Evolutionary conservation across 1,140 invertebrate species (phyloP).

Genomic region (Aethina tumida): DNA sequence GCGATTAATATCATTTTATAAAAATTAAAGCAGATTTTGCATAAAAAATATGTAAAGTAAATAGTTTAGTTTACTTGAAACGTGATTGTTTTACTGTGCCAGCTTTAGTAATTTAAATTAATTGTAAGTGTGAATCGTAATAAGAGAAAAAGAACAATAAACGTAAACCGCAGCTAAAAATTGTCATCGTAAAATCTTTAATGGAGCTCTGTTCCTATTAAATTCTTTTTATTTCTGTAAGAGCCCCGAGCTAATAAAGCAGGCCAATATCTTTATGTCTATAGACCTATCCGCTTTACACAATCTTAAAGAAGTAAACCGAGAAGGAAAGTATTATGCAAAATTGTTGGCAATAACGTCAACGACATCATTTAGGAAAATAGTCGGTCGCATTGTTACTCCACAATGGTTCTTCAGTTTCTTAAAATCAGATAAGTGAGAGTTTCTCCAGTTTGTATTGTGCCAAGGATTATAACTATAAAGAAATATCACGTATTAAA

Average conservation of each 20-base stretch:
- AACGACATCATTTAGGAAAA: conserved; percentile 19
- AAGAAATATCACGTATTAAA: conserved; percentile 12
- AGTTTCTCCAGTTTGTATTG: conserved; percentile 10
- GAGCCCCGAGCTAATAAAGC: conserved; percentile 1
- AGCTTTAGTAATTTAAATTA: no score
- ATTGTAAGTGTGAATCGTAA: no score
- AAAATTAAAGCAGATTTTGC: no score
- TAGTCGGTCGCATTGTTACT: conserved; percentile 14
- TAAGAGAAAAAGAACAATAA: no score
- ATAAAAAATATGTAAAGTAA: no score
- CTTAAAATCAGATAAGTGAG: conserved; percentile 8
- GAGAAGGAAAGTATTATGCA: conserved; percentile 19
- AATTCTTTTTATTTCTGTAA: conserved; percentile 6
- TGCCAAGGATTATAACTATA: conserved; percentile 13
- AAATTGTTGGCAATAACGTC: conserved; percentile 17
- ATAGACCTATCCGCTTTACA: conserved; percentile 16
- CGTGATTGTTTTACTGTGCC: no score
- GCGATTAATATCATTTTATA: no score
- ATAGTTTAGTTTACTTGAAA: no score
- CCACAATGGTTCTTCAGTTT: conserved; percentile 14
- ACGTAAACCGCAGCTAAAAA: no score
- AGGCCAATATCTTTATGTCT: conserved; percentile 14
- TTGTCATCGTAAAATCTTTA: no score
- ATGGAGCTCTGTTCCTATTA: no score
- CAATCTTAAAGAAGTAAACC: conserved; percentile 17